A percentile compares a stretch with the other conserved stretches of the same genome.
These are phyloP conservation scores for Sarcophaga peregrina DNA, from an alignment of 1,140 invertebrate genomes.

Conservation along the genomic window DNA sequence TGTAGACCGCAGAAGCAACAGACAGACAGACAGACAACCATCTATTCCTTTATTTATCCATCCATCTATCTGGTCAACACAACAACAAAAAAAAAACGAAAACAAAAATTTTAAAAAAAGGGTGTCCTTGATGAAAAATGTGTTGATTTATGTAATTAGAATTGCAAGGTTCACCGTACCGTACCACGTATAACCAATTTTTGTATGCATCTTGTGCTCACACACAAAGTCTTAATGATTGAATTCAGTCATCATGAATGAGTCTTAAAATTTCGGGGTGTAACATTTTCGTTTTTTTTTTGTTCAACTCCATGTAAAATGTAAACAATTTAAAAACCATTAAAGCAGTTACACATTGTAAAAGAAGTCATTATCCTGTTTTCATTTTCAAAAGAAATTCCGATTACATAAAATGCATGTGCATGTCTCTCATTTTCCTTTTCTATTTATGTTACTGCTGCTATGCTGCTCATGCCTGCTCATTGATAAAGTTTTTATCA, in stretches of 20 bases:
- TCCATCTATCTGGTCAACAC: too few relatives aligned
- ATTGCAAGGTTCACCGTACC: neutral
- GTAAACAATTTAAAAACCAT: slow-evolving; percentile 21
- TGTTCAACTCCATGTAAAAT: neutral
- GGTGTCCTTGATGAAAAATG: slow-evolving; percentile 40
- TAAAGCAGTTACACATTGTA: neutral
- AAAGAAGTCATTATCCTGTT: neutral
- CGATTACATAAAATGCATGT: neutral
- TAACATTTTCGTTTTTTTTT: neutral
- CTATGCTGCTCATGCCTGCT: too few relatives aligned
- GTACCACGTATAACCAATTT: neutral
- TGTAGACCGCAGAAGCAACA: slow-evolving; percentile 1
- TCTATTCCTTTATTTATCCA: too few relatives aligned
- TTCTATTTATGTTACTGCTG: too few relatives aligned
- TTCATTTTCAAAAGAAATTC: neutral
- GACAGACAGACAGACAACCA: too few relatives aligned
- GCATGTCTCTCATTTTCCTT: neutral
- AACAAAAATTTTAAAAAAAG: neutral
- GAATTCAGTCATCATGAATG: neutral
- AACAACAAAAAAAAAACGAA: neutral
- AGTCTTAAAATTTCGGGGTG: slow-evolving; percentile 4
- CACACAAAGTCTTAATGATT: neutral
- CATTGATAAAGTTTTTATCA: neutral
- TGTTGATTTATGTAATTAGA: slow-evolving; percentile 40
- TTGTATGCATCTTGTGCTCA: neutral